These are phyloP conservation scores for Gymnopithys bicolor DNA, from an alignment of 2,797 vertebrate species.

Conservation along the genomic window DNA sequence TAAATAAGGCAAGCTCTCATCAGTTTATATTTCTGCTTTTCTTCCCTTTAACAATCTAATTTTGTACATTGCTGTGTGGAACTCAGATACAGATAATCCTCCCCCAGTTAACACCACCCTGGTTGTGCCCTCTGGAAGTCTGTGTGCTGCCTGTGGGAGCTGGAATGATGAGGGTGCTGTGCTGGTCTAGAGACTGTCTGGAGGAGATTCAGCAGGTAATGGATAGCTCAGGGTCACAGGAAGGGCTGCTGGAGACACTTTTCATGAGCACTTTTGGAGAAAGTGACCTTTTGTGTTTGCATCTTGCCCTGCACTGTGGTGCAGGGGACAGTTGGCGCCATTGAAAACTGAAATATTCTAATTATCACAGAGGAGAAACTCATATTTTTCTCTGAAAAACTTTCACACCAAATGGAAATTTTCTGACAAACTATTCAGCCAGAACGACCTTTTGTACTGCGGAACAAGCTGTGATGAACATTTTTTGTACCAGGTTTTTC, in stretches of 20 bases:
- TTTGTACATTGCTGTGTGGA: neutral
- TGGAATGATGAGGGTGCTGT: neutral
- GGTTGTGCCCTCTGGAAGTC: neutral
- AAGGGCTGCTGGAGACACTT: neutral
- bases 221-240: neutral
- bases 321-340: neutral
- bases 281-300: neutral
- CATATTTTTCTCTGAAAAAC: neutral
- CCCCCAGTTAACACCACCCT: neutral
- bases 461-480: slow-evolving; percentile 5
- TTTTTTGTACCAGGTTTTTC: slow-evolving; percentile 7
- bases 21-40: slow-evolving; percentile 27
- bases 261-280: neutral
- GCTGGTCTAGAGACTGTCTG: neutral
- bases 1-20: slow-evolving; percentile 4
- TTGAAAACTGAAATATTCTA: neutral
- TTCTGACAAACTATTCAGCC: slow-evolving; percentile 13
- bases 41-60: slow-evolving; percentile 16
- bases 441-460: slow-evolving; percentile 1
- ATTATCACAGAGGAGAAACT: neutral
- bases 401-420: slow-evolving; percentile 3
- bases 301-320: neutral
- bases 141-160: neutral
- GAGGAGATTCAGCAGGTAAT: neutral
- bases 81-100: neutral